Conservation (phyloP, 1,140 invertebrate species). For the Ridgeia piscesae region DNA sequence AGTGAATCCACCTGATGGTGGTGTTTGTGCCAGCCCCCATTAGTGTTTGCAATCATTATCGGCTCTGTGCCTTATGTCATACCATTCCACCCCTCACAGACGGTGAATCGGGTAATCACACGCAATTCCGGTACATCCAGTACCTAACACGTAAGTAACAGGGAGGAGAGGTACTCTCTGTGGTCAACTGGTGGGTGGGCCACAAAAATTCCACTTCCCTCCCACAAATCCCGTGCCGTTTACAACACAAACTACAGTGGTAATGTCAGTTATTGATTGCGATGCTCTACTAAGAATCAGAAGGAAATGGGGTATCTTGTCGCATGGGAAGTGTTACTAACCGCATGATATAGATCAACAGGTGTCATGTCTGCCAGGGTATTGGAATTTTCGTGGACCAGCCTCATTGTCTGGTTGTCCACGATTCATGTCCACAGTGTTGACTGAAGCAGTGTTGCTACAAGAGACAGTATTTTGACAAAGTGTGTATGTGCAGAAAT, state of each 20-base stretch:
- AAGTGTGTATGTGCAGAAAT: neutral
- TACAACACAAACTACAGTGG: neutral
- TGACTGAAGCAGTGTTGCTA: neutral
- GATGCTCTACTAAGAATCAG: neutral
- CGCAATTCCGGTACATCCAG: conserved; percentile 26
- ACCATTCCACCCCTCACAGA: neutral
- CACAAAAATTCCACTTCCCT: neutral
- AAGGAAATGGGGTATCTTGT: neutral
- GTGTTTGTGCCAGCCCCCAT: neutral
- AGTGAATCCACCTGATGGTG: neutral
- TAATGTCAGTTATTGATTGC: neutral
- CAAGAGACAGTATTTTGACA: neutral
- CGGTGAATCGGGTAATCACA: conserved; percentile 6
- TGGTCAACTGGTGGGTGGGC: neutral
- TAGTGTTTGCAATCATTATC: too few relatives aligned
- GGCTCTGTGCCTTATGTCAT: neutral
- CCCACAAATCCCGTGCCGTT: neutral
- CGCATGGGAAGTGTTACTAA: neutral
- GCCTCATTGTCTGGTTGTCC: neutral
- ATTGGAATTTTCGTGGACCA: neutral
- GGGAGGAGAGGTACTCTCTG: neutral
- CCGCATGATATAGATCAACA: neutral
- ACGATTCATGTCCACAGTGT: neutral
- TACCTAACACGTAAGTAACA: conserved; percentile 25
- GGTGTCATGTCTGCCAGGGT: neutral